Conservation (phyloP, 2,797 vertebrate genomes). For the Melanogrammus aeglefinus region DNA sequence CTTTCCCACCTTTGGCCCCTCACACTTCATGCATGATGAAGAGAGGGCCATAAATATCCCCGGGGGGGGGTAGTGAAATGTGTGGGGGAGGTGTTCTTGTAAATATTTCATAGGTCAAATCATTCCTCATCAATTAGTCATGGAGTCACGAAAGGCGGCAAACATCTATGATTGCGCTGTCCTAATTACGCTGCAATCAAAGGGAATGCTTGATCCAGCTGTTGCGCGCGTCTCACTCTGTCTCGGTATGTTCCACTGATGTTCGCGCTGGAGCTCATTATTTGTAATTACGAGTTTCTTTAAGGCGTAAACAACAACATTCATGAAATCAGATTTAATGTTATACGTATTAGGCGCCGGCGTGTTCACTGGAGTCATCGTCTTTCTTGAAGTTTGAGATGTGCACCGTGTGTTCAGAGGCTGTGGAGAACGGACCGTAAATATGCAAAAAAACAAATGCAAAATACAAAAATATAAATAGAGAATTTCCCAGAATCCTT, state of each 20-base stretch:
- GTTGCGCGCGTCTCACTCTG: conserved; percentile 34
- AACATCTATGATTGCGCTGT: conserved; percentile 28
- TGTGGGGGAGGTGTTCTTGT: conserved; percentile 10
- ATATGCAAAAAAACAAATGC: neutral
- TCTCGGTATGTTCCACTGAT: conserved; percentile 19
- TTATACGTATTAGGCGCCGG: conserved; percentile 6
- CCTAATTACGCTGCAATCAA: conserved; percentile 55
- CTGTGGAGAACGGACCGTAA: conserved; percentile 34
- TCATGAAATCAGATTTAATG: conserved; percentile 43
- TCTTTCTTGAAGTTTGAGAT: conserved; percentile 26
- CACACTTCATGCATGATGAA: conserved; percentile 17
- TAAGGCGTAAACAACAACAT: conserved; percentile 56
- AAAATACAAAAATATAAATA: neutral
- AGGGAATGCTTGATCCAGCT: conserved; percentile 62
- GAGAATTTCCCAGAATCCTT: neutral
- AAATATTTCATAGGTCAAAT: conserved; percentile 42
- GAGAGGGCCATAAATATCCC: conserved; percentile 4
- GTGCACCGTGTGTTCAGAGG: conserved; percentile 7
- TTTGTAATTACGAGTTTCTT: conserved; percentile 57
- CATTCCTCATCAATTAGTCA: conserved; percentile 52
- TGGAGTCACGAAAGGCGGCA: conserved; percentile 36
- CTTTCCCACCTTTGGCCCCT: conserved; percentile 1
- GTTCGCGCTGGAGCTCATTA: conserved; percentile 55
- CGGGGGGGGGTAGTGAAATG: neutral
- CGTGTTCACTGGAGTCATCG: conserved; percentile 42